These are phyloP conservation scores for Nephrocerus scutellatus DNA, from an alignment of 2,888 invertebrate species.

Conservation along the genomic window DNA sequence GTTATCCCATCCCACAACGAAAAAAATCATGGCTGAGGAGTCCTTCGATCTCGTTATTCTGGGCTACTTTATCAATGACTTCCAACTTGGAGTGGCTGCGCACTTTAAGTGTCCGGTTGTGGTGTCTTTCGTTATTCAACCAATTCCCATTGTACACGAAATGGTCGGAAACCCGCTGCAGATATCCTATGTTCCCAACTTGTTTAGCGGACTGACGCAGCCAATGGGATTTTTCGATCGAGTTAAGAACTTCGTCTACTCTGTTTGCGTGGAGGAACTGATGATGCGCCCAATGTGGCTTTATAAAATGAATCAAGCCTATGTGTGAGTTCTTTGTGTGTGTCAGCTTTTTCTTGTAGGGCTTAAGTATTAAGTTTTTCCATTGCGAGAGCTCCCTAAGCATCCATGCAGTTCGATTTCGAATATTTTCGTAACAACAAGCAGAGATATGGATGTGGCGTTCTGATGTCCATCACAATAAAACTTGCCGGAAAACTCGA, in stretches of 20 bases:
- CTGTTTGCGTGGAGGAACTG: too few species aligned
- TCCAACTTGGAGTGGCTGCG: conserved; percentile 37
- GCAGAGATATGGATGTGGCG: too few species aligned
- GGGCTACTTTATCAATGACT: conserved; percentile 40
- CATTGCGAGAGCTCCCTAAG: too few species aligned
- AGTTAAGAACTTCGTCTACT: conserved; percentile 19
- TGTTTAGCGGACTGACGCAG: conserved; percentile 6
- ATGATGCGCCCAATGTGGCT: too few species aligned
- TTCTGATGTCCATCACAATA: too few species aligned
- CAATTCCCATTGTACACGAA: conserved; percentile 24
- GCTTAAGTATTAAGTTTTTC: too few species aligned
- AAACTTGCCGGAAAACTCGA: too few species aligned
- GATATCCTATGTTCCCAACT: conserved; percentile 28
- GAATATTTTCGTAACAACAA: too few species aligned
- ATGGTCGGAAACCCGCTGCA: conserved; percentile 34
- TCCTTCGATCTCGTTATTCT: conserved; percentile 42
- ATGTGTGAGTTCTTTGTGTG: too few species aligned
- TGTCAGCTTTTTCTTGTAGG: too few species aligned
- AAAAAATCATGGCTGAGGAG: conserved; percentile 26
- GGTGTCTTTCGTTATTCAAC: conserved; percentile 30
- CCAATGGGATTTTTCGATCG: conserved; percentile 23
- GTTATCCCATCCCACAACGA: conserved; percentile 23
- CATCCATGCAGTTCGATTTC: too few species aligned
- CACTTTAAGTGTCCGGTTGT: conserved; percentile 39
- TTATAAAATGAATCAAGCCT: too few species aligned